Evolutionary conservation across 2,113 vertebrate genomes (phyloP).

Genomic region (Cephalopterus ornatus): DNA sequence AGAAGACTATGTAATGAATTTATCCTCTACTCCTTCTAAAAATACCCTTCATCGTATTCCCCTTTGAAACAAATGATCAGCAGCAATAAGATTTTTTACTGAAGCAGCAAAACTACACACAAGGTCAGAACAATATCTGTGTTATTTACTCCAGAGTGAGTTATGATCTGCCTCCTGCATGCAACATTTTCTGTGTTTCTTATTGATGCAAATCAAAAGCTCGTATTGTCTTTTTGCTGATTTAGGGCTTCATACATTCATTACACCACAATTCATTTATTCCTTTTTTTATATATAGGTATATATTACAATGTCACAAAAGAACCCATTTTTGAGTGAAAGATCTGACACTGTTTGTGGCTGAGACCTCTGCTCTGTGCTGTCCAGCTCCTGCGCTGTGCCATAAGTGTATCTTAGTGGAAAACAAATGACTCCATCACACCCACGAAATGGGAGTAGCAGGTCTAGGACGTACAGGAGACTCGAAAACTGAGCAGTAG

Average conservation of each 20-base stretch:
- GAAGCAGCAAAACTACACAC: conserved; percentile 33
- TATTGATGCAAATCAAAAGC: conserved; percentile 40
- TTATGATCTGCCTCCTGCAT: conserved; percentile 37
- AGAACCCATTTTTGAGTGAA: not conserved
- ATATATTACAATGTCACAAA: not conserved
- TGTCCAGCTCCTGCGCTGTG: not conserved
- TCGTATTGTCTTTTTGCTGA: conserved; percentile 28
- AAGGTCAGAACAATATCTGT: conserved; percentile 43
- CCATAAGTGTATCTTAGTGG: not conserved
- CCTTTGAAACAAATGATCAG: conserved; percentile 7
- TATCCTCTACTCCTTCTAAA: not conserved
- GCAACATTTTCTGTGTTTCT: not conserved
- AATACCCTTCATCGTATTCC: not conserved
- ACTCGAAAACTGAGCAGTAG: not conserved
- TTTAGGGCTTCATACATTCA: not conserved
- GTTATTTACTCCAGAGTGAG: conserved; percentile 13
- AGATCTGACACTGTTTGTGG: not conserved
- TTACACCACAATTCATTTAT: conserved; percentile 2
- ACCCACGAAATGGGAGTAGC: not conserved
- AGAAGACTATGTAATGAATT: not conserved
- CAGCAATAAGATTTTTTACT: conserved; percentile 22
- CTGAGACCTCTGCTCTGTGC: not conserved
- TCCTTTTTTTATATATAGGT: not conserved
- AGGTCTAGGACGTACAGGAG: not conserved
- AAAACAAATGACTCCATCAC: not conserved